Evolutionary conservation across 2,888 invertebrate genomes (phyloP).

Genomic region (Crepidodera aurea): DNA sequence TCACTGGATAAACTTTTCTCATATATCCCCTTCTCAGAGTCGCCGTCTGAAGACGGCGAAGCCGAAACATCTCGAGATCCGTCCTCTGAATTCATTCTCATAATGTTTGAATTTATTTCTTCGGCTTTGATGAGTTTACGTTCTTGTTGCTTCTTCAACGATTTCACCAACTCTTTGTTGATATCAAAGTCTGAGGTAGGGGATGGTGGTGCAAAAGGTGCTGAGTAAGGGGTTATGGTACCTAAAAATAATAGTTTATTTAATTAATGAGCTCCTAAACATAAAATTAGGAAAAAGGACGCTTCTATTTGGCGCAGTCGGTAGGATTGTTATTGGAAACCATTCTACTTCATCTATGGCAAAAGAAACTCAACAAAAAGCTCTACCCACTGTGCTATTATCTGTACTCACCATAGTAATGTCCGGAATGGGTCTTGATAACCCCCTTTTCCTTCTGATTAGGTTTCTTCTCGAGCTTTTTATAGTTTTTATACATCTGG

Average conservation of each 20-base stretch:
- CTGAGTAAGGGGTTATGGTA: constrained; percentile 43
- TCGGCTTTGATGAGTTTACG: constrained; percentile 40
- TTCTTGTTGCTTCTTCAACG: constrained; percentile 45
- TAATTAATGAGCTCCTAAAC: too few relatives aligned
- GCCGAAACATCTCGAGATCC: constrained; percentile 2
- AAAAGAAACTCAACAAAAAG: too few relatives aligned
- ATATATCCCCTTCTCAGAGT: constrained; percentile 22
- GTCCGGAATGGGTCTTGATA: constrained; percentile 55
- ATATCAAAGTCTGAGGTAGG: constrained; percentile 34
- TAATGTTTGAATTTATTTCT: constrained; percentile 32
- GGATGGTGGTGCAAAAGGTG: constrained; percentile 47
- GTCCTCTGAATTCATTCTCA: constrained; percentile 30
- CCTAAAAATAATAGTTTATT: constrained; percentile 34
- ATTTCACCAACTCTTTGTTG: constrained; percentile 44
- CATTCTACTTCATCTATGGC: too few relatives aligned
- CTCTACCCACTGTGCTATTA: too few relatives aligned
- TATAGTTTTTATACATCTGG: constrained; percentile 45
- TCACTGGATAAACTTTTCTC: background rate
- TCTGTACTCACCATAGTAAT: constrained; percentile 51
- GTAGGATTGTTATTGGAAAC: too few relatives aligned
- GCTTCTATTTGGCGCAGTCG: too few relatives aligned
- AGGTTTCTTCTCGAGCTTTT: constrained; percentile 16
- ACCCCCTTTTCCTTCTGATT: constrained; percentile 50
- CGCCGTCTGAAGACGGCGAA: constrained; percentile 15
- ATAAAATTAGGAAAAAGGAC: too few relatives aligned